These are phyloP conservation scores for Peromyscus maniculatus DNA, from an alignment of 2,113 vertebrate species.

Conservation along the genomic window DNA sequence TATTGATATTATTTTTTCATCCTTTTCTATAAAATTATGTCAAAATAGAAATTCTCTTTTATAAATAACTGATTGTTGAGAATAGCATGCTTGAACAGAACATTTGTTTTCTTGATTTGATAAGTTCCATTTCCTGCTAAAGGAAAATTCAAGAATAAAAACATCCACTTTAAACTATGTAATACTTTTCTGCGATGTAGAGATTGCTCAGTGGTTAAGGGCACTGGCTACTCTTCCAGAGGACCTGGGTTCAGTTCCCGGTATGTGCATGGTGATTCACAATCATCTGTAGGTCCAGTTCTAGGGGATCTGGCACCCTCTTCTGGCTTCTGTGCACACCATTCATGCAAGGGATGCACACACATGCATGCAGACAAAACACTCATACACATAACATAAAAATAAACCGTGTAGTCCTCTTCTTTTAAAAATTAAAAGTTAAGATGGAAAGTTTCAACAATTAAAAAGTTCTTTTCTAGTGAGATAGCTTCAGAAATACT, in stretches of 20 bases:
- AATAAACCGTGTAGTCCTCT: slow-evolving; percentile 21
- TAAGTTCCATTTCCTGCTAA: slow-evolving; percentile 51
- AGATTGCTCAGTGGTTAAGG: background rate
- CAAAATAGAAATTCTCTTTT: slow-evolving; percentile 19
- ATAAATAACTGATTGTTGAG: slow-evolving; percentile 44
- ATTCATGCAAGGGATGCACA: background rate
- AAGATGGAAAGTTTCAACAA: slow-evolving; percentile 40
- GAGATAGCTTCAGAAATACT: slow-evolving; percentile 57
- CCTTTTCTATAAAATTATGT: slow-evolving; percentile 25
- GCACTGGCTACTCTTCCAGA: background rate
- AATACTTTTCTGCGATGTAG: background rate
- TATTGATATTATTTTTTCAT: slow-evolving; percentile 21
- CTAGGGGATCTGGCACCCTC: background rate
- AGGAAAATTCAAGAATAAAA: slow-evolving; percentile 52
- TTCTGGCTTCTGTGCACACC: background rate
- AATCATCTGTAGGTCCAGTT: background rate
- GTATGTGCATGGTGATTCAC: background rate
- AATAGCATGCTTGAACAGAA: background rate
- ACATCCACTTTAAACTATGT: background rate
- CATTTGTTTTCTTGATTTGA: slow-evolving; percentile 44
- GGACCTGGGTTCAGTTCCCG: background rate
- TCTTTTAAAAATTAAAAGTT: slow-evolving; percentile 38
- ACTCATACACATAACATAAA: background rate
- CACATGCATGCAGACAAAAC: background rate
- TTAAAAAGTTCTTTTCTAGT: slow-evolving; percentile 63